Conservation (phyloP, 2,888 invertebrate species). For the Eustalomyia histrio region DNA sequence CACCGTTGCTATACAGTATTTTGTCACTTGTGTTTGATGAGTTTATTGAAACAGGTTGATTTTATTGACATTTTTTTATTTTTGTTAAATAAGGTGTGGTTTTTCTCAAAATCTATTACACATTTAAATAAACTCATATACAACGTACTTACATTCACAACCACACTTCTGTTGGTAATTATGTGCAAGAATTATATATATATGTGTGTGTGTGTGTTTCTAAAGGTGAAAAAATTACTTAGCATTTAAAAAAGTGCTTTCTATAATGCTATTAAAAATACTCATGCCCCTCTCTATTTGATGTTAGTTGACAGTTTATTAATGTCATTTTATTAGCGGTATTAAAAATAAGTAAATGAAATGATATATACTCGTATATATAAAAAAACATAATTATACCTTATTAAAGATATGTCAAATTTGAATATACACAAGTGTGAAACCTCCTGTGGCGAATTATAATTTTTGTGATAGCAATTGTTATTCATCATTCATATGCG, state of each 20-base stretch:
- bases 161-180: constrained; percentile 26
- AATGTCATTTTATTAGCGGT: background rate
- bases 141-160: background rate
- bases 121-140: background rate
- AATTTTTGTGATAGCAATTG: no score
- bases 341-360: background rate
- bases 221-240: constrained; percentile 46
- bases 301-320: background rate
- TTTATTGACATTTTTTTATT: constrained; percentile 51
- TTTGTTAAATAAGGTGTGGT: constrained; percentile 51
- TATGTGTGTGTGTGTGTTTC: constrained; percentile 28
- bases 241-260: constrained; percentile 27
- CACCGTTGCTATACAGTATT: constrained; percentile 54
- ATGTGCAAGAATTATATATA: background rate
- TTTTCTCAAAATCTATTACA: constrained; percentile 49
- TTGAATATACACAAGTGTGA: no score
- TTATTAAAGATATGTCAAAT: no score
- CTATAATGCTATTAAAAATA: constrained; percentile 46
- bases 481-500: no score
- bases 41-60: constrained; percentile 66
- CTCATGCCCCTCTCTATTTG: background rate
- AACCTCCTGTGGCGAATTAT: no score
- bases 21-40: constrained; percentile 64
- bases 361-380: no score
- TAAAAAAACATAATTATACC: no score